Evolutionary conservation across 2,797 vertebrate species (phyloP).

Genomic region (Vipera ursinii): DNA sequence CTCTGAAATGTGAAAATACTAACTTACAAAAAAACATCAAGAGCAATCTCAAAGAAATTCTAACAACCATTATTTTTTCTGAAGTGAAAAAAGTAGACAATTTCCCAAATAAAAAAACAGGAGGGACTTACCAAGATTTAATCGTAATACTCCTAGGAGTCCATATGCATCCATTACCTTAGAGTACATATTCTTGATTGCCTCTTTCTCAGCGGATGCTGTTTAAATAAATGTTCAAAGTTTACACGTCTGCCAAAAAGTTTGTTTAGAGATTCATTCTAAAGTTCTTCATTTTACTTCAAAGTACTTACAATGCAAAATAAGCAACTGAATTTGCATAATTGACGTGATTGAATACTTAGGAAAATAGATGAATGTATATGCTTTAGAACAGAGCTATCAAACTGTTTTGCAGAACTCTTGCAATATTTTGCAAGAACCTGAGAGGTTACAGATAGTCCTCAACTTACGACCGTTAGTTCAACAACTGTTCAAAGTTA

Average conservation of each 20-base stretch:
- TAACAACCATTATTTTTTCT: background rate
- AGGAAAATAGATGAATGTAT: background rate
- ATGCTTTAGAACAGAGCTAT: background rate
- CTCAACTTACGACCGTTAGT: background rate
- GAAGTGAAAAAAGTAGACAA: background rate
- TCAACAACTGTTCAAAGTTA: background rate
- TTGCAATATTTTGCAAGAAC: background rate
- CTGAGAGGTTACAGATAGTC: background rate
- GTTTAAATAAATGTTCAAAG: constrained; percentile 37
- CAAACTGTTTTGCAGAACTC: background rate
- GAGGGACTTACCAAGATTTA: constrained; percentile 89
- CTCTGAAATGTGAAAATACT: background rate
- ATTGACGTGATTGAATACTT: background rate
- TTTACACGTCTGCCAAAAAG: constrained; percentile 18
- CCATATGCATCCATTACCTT: constrained; percentile 97
- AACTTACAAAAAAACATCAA: background rate
- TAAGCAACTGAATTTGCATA: background rate
- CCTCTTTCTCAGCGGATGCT: constrained; percentile 96
- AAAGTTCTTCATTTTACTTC: background rate
- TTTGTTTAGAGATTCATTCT: background rate
- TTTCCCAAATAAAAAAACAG: no score
- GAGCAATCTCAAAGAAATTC: background rate
- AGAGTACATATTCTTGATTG: constrained; percentile 87
- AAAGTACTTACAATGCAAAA: background rate
- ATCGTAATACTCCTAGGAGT: constrained; percentile 90